Percentiles rank a stretch among this genome's conserved stretches.
Evolutionary conservation across 2,797 vertebrate species (phyloP).

Genomic region (Gallinago solitaria): DNA sequence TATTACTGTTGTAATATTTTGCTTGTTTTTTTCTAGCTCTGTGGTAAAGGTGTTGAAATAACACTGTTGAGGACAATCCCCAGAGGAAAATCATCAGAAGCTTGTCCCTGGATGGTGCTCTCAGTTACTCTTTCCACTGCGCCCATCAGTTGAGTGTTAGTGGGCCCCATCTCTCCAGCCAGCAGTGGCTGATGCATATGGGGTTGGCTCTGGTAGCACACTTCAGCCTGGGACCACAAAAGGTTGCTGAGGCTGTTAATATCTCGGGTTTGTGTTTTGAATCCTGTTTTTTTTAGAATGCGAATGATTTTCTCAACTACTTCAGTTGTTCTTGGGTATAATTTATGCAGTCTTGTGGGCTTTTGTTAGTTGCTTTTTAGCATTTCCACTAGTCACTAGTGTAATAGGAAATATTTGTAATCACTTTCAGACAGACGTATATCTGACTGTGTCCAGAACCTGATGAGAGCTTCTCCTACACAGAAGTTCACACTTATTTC

Average conservation of each 20-base stretch:
- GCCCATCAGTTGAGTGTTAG: fast-evolving
- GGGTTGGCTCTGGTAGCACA: not conserved
- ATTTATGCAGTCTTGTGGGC: not conserved
- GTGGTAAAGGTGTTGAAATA: not conserved
- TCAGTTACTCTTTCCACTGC: not conserved
- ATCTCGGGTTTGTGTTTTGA: not conserved
- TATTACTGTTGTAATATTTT: not conserved
- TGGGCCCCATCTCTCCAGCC: not conserved
- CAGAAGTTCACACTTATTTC: not conserved
- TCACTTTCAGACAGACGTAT: not conserved
- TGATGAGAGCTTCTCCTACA: not conserved
- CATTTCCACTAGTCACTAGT: not conserved
- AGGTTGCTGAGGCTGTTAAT: not conserved
- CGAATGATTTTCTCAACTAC: fast-evolving
- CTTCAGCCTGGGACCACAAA: not conserved
- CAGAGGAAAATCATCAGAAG: not conserved
- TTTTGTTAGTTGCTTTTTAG: not conserved
- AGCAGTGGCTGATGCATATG: not conserved
- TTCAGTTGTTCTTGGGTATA: not conserved
- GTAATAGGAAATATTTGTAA: not conserved
- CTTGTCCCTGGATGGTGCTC: not conserved
- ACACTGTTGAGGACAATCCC: not conserved
- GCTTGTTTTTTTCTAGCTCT: not conserved
- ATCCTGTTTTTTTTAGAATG: not conserved
- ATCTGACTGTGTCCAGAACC: not conserved